Base-by-base conservation (phyloP, 2,797 vertebrate species). In the Melanotaenia boesemani region DNA sequence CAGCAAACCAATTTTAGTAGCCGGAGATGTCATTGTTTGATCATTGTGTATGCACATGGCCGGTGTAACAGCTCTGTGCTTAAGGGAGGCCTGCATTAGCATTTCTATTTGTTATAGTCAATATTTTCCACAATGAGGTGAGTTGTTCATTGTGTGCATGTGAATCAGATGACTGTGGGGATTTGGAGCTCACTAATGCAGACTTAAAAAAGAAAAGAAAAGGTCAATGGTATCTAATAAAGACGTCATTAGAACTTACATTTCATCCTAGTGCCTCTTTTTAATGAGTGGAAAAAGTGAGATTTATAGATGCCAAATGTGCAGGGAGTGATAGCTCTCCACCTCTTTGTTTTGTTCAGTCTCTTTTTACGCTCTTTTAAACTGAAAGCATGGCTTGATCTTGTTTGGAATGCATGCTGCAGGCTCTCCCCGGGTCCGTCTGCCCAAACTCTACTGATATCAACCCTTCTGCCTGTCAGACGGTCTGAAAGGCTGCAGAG, bases 101-200 rank as follows among this genome's bases (percentile, higher is more conserved):
- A 90, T 89, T 91, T 90, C 81, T 70, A 89, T 92, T 93, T 88
- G 79, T 80, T 63, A 48, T 30, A 76, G 83, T 91, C 89, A 90
- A 89, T 91, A 88, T 88, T 86, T 79, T 36, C 63, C 68, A 84
- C 77, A 77, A 56, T 48, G 52, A 55, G 52, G 67, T 4, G 44
- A 34, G 70, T 80, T 82, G 87, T 88, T 83, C 84, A 74, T 74
- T 74, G 75, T 86, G 80, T 80, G 82, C 75, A 76, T 86, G 79
- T 69, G 60, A 88, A 86, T 84, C 67, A 26, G 74, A 63, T 58
- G 81, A 79, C 86, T 81, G 48, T 30, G 22, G 87, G 87, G 88
- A 81, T 67, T 79, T 59, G 28, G 24, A 71, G 67, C 66, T 72
- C 34, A 24, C 13, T 76, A 68, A 69, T 48, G 39, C 68, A 58